A percentile compares a stretch with the other conserved stretches of the same genome.
phyloP scores from a whole-genome alignment of 1,140 invertebrate species.

The Leptonema lineaticorne region DNA sequence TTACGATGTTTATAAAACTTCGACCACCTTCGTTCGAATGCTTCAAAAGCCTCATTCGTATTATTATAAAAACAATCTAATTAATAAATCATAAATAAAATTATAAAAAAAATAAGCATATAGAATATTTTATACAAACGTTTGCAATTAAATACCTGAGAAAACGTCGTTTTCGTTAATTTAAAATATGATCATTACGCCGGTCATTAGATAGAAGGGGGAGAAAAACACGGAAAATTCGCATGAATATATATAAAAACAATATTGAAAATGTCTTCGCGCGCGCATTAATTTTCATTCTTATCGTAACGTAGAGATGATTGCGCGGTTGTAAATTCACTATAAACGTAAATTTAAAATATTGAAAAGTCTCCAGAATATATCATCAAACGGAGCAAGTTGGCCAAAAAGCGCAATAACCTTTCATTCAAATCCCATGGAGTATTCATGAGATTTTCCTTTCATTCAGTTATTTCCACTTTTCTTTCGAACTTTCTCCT shows the following conservation, averaged over 20 bases:
- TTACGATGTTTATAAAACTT: too few relatives aligned
- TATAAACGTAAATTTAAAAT: constrained; percentile 1
- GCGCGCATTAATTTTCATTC: not conserved
- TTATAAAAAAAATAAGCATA: too few relatives aligned
- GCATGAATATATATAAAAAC: too few relatives aligned
- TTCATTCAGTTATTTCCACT: constrained; percentile 12
- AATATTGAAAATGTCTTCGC: not conserved
- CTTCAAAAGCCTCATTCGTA: too few relatives aligned
- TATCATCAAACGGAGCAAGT: not conserved
- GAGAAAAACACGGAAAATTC: not conserved
- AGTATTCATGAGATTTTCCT: constrained; percentile 18
- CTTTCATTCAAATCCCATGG: constrained; percentile 17
- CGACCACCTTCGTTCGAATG: too few relatives aligned
- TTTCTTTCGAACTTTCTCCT: constrained; percentile 3
- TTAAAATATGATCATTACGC: not conserved
- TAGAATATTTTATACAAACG: too few relatives aligned
- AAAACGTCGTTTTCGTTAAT: too few relatives aligned
- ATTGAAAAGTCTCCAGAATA: not conserved
- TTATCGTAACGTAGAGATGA: not conserved
- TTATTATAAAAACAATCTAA: too few relatives aligned
- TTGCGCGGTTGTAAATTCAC: not conserved
- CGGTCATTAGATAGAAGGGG: not conserved
- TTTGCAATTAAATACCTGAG: too few relatives aligned
- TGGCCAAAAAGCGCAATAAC: constrained; percentile 14
- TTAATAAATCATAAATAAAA: too few relatives aligned